Evolutionary conservation across 2,113 vertebrate genomes (phyloP).

Genomic region (Fukomys damarensis): DNA sequence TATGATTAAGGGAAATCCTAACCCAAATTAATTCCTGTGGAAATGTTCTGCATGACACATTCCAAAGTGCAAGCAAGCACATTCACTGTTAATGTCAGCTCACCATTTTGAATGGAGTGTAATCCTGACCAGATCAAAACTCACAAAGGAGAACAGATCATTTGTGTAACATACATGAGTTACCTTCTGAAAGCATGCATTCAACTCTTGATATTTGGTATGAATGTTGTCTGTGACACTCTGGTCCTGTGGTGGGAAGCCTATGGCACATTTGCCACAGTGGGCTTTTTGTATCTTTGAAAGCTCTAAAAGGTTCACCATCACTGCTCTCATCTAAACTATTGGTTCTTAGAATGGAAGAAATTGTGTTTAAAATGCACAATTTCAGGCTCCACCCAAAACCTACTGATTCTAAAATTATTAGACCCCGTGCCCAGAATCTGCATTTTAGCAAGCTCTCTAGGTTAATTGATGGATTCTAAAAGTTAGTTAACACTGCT

Average conservation of each 20-base stretch:
- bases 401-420: background rate
- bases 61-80: background rate
- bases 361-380: background rate
- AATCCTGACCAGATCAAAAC: background rate
- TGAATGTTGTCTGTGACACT: background rate
- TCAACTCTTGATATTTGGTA: background rate
- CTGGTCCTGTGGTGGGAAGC: background rate
- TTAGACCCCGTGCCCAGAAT: background rate
- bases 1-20: background rate
- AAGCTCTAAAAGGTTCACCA: background rate
- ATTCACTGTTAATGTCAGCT: background rate
- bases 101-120: background rate
- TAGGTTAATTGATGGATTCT: background rate
- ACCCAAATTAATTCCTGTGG: background rate
- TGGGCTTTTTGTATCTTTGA: background rate
- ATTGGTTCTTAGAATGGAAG: background rate
- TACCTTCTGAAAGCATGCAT: background rate
- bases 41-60: background rate
- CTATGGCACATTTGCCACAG: background rate
- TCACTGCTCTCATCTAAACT: background rate
- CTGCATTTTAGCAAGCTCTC: background rate
- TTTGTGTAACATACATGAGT: background rate
- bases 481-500: background rate
- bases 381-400: background rate
- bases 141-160: background rate